These are phyloP conservation scores for Hirtodrosophila duncani DNA, from an alignment of 2,888 invertebrate species.

Conservation along the genomic window DNA sequence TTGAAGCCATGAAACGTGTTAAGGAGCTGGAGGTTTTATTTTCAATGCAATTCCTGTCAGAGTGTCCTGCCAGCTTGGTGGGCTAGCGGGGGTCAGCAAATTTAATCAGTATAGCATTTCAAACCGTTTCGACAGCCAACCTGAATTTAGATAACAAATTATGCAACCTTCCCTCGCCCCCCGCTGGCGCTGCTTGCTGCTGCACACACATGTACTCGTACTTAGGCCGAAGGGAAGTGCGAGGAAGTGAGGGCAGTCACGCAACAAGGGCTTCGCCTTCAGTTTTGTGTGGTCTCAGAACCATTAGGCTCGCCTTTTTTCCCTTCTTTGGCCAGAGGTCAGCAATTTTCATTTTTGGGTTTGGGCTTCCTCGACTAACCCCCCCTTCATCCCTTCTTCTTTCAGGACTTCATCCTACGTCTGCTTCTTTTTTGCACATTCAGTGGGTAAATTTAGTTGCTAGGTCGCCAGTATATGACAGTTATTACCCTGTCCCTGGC, in stretches of 20 bases:
- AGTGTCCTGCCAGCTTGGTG: not conserved
- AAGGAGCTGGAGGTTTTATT: conserved; percentile 59
- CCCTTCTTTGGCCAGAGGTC: conserved; percentile 47
- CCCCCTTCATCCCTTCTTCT: no score
- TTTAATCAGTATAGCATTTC: conserved; percentile 75
- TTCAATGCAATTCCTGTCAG: conserved; percentile 50
- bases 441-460: conserved; percentile 47
- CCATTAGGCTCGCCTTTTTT: conserved; percentile 29
- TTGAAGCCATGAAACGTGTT: conserved; percentile 64
- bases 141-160: conserved; percentile 77
- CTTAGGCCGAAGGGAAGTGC: no score
- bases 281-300: conserved; percentile 38
- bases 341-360: conserved; percentile 59
- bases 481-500: conserved; percentile 44
- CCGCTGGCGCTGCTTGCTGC: not conserved
- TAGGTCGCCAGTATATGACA: conserved; percentile 66
- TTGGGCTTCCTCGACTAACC: conserved; percentile 6
- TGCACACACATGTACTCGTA: conserved; percentile 45
- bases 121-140: conserved; percentile 63
- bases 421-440: conserved; percentile 29
- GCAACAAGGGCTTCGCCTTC: conserved; percentile 13
- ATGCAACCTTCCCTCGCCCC: conserved; percentile 46
- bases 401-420: no score
- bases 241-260: conserved; percentile 1
- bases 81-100: conserved; percentile 39